Evolutionary conservation across 2,888 invertebrate species (phyloP), one percentile per base, ranked within the genome.

Genomic region (Chalcis sispes): DNA sequence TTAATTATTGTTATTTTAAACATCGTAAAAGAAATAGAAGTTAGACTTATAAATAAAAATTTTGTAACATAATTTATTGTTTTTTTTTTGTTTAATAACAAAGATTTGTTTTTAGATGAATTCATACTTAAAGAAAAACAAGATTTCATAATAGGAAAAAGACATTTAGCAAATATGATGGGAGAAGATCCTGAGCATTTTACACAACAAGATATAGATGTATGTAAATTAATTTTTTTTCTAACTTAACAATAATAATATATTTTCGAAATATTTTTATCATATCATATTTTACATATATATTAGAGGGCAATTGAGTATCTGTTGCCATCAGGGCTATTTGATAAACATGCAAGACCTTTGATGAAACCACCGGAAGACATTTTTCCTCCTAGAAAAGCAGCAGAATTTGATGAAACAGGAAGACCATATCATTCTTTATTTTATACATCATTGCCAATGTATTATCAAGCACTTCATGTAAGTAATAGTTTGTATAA

Each of bases 101-200:
- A 58, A 54, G 15, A 25, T 75, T 67, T 23, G 40, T 76, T 84
- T 84, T 27, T 82, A 92, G 93, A 96, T 85, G 92, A 93, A 78
- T 96, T 97, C 85, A 95, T 98, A 92, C 92, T 93, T 83, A 91
- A 92, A 79, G 94, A 97, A 89, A 90, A 91, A 64, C 88, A 92
- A 13, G 96, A 98, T 84, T 99, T 93, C 88, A 94, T 96, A 87
- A 93, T 97, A 84, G 99, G 99, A 18, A 96, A 95, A 88, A 91
- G 98, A 40, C 98, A 99, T 90, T 91, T 99, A 79, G 99, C 99
- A 0, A 98, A 98, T 88, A 99, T 99, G 93, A 99, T 99, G 99
- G 98, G 98, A 0, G 94, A 94, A 88, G 95, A 98, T 90, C 94
- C 95, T 0, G 95, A 97, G 84, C 93, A 92, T 0, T 96, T 99